phyloP scores from a whole-genome alignment of 2,113 vertebrate genomes.

The Globicephala melas region DNA sequence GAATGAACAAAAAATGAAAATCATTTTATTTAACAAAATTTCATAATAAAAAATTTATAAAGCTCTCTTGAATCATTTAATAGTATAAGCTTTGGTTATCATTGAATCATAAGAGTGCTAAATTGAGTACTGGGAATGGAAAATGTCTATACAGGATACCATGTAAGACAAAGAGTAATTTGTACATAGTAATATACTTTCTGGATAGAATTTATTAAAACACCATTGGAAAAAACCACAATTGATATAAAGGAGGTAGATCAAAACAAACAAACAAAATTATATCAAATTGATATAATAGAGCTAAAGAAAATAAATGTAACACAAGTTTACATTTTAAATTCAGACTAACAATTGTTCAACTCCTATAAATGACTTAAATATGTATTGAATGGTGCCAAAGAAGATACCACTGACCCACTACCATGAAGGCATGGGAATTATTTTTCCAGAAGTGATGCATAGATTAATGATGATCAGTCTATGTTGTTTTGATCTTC shows the following conservation, averaged over 20 bases:
- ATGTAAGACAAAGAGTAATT: neutral
- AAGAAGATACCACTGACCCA: neutral
- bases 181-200: neutral
- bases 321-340: slow-evolving; percentile 15
- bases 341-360: neutral
- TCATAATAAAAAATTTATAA: neutral
- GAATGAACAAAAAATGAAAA: neutral
- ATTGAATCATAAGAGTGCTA: neutral
- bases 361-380: neutral
- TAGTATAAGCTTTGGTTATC: neutral
- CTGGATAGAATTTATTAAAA: neutral
- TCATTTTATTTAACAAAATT: neutral
- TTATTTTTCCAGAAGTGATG: neutral
- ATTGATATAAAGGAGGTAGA: neutral
- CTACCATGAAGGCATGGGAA: neutral
- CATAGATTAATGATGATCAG: neutral
- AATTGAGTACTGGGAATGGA: neutral
- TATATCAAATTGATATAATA: neutral
- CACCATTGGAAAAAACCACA: neutral
- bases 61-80: neutral
- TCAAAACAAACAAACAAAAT: neutral
- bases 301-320: neutral
- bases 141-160: neutral
- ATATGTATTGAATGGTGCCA: neutral
- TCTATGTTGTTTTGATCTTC: neutral